Conservation (phyloP, 2,888 invertebrate genomes). For the Fragum fragum region DNA sequence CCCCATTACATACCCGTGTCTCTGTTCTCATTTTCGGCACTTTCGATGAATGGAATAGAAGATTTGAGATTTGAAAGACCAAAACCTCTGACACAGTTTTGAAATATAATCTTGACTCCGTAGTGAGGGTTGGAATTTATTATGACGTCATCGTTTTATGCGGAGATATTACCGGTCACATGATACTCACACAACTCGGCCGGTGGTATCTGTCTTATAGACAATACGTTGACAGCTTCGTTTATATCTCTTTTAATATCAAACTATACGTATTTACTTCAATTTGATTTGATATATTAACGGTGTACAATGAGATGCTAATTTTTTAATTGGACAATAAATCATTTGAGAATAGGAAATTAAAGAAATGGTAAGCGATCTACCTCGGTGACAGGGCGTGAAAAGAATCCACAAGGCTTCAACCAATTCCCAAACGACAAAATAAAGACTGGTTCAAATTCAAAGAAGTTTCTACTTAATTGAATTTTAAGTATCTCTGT, state of each 20-base stretch:
- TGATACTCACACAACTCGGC: background rate
- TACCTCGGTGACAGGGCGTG: background rate
- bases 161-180: constrained; percentile 5
- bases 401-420: too few species aligned
- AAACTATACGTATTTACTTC: constrained; percentile 6
- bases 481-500: too few species aligned
- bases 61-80: too few species aligned
- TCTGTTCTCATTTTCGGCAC: too few species aligned
- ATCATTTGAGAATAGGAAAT: background rate
- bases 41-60: too few species aligned
- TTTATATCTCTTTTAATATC: constrained; percentile 28
- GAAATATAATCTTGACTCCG: too few species aligned
- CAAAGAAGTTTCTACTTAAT: too few species aligned
- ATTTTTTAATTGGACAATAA: constrained; percentile 21
- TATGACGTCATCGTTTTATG: constrained; percentile 11
- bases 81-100: too few species aligned
- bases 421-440: too few species aligned
- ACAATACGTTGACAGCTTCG: constrained; percentile 1
- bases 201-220: constrained; percentile 13
- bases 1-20: too few species aligned
- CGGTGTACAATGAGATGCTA: constrained; percentile 2
- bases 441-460: too few species aligned
- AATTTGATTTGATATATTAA: constrained; percentile 15
- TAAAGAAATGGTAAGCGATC: constrained; percentile 3
- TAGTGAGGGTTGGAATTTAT: too few species aligned